Conservation (phyloP, 2,797 vertebrate genomes). For the Manis javanica region DNA sequence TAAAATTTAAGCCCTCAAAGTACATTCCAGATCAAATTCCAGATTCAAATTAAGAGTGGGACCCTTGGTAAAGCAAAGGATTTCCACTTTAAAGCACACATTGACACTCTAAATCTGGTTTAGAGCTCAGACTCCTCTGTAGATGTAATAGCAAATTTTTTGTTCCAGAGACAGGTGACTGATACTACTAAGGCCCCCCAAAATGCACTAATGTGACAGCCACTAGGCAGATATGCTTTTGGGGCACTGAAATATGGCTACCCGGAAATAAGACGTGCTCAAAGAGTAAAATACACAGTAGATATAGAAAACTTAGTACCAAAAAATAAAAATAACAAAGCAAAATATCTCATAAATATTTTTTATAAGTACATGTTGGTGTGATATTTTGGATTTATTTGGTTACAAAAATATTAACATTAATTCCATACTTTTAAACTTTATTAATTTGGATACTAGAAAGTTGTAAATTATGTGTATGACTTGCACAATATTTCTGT, state of each 20-base stretch:
- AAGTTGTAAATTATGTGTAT: neutral
- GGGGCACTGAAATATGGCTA: neutral
- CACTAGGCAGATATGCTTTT: neutral
- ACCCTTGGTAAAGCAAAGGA: neutral
- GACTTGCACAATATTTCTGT: neutral
- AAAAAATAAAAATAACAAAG: neutral
- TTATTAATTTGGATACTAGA: neutral
- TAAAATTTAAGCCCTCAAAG: neutral
- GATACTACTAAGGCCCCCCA: neutral
- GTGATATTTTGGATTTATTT: neutral
- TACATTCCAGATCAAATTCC: neutral
- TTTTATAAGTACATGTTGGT: neutral
- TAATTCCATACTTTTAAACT: neutral
- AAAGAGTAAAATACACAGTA: neutral
- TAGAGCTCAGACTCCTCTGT: neutral
- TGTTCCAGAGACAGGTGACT: neutral
- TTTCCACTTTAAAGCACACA: neutral
- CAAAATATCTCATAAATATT: neutral
- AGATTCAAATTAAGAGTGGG: neutral
- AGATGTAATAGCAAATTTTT: neutral
- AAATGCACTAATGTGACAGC: too few species aligned
- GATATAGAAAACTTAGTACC: neutral
- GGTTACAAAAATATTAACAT: neutral
- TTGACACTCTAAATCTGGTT: neutral
- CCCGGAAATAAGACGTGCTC: neutral